Conservation (phyloP, 2,888 invertebrate species). For the Portevinia maculata region DNA sequence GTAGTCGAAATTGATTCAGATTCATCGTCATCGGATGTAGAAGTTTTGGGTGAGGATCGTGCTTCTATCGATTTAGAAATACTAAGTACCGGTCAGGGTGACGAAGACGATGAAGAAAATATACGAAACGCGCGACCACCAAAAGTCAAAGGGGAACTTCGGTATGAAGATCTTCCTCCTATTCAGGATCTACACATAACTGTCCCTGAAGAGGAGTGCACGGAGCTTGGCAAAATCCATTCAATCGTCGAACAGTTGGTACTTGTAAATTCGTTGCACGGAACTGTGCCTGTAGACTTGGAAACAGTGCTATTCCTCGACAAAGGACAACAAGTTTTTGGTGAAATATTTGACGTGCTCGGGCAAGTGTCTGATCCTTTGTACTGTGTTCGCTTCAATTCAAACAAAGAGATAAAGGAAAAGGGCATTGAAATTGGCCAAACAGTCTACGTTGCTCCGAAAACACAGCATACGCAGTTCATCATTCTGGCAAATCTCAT, state of each 20-base stretch:
- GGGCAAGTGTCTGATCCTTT: constrained; percentile 93
- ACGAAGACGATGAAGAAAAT: constrained; percentile 77
- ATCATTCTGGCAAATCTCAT: constrained; percentile 89
- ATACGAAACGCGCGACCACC: constrained; percentile 76
- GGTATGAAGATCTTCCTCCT: constrained; percentile 89
- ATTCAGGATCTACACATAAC: constrained; percentile 91
- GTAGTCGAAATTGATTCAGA: constrained; percentile 78
- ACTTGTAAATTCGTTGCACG: constrained; percentile 88
- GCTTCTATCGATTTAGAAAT: constrained; percentile 78
- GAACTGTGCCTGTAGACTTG: constrained; percentile 91
- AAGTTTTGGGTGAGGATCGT: constrained; percentile 77
- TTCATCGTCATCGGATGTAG: constrained; percentile 76
- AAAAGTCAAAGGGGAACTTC: constrained; percentile 80
- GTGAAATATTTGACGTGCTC: constrained; percentile 94
- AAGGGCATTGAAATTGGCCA: constrained; percentile 87
- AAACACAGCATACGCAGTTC: constrained; percentile 88
- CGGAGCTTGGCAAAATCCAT: constrained; percentile 88
- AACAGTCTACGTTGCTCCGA: constrained; percentile 92
- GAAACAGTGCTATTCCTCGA: constrained; percentile 94
- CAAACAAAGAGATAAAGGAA: constrained; percentile 88
- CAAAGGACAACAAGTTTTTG: constrained; percentile 88
- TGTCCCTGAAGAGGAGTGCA: constrained; percentile 89
- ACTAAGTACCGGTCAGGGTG: constrained; percentile 76
- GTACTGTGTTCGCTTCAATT: constrained; percentile 96
- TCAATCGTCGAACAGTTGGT: constrained; percentile 90